Evolutionary conservation across 2,888 invertebrate genomes (phyloP), one percentile per base, ranked within the genome.

Genomic region (Andrena camellia): DNA sequence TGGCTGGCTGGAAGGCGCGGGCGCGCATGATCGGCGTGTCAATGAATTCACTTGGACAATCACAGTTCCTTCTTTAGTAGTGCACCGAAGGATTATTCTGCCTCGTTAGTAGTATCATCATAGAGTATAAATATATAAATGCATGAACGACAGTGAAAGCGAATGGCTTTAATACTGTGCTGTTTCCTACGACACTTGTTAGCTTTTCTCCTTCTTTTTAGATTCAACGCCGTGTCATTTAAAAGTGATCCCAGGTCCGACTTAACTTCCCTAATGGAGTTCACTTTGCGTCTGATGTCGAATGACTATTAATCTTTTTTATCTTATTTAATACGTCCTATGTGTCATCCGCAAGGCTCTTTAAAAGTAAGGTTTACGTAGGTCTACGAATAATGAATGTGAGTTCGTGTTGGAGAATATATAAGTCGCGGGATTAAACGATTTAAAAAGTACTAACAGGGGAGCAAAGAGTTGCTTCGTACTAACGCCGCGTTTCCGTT

Each of bases 121-220:
- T 57, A 31, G 42, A 26, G 35, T 70, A 64, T 60, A 75, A 76
- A 78, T 82, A 59, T 77, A 50, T 78, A 77, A 81, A 79, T 81
- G 73, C 70, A 17, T 78, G n/a, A 78, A 63, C 20, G 57, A 67
- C 67, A 73, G 48, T 69, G 72, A 84, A 78, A 72, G 48, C 42
- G 67, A 74, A 70, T 66, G 42, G 23, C 31, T 63, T 66, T 86
- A 86, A 87, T 87, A 87, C 86, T 87, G 82, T 60, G 73, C 33
- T 66, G 29, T 67, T 42, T 67, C 7, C 7, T 57, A 63, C 23
- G 48, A 75, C 26, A 72, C 59, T 54, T 31, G 26, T 52, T 35
- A 60, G 29, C 62, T 59, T 26, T 48, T 48, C 17, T 7, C 23
- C 52, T 52, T 8, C 10, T 17, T 50, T 13, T 29, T 13, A 73